phyloP scores from a whole-genome alignment of 1,140 invertebrate species.

The Pogonus chalceus region DNA sequence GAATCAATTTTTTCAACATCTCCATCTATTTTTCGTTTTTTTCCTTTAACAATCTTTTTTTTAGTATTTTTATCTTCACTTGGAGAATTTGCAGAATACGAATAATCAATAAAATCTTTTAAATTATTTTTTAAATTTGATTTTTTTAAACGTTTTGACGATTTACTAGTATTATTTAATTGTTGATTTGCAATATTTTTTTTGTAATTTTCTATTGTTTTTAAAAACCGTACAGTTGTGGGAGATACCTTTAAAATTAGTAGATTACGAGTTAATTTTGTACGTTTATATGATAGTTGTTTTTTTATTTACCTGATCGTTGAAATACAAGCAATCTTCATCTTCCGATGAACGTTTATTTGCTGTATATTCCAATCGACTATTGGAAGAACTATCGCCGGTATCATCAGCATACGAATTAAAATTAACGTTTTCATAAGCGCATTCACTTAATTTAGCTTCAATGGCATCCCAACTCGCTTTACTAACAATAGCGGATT shows the following conservation, averaged over 20 bases:
- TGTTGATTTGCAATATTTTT: background rate
- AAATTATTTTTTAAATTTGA: background rate
- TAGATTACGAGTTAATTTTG: background rate
- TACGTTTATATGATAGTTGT: background rate
- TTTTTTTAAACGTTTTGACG: background rate
- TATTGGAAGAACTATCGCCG: slow-evolving; percentile 11
- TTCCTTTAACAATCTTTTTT: background rate
- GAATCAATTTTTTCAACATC: background rate
- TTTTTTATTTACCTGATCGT: background rate
- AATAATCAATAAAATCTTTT: background rate
- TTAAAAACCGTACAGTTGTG: background rate
- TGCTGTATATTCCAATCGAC: background rate
- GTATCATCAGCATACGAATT: slow-evolving; percentile 19
- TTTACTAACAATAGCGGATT: slow-evolving; percentile 23
- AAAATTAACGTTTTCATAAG: slow-evolving; percentile 22
- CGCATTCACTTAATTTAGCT: slow-evolving; percentile 21
- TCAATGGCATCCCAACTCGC: slow-evolving; percentile 30
- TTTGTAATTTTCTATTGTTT: background rate
- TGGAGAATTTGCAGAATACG: background rate
- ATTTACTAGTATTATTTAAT: background rate
- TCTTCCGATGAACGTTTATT: background rate
- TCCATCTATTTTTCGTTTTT: background rate
- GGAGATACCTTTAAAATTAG: background rate
- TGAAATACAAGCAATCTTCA: slow-evolving; percentile 1
- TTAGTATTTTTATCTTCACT: background rate